Evolutionary conservation across 1,140 invertebrate species (phyloP), one percentile per base, ranked within the genome.

Genomic region (Aphelenchoides avenae): DNA sequence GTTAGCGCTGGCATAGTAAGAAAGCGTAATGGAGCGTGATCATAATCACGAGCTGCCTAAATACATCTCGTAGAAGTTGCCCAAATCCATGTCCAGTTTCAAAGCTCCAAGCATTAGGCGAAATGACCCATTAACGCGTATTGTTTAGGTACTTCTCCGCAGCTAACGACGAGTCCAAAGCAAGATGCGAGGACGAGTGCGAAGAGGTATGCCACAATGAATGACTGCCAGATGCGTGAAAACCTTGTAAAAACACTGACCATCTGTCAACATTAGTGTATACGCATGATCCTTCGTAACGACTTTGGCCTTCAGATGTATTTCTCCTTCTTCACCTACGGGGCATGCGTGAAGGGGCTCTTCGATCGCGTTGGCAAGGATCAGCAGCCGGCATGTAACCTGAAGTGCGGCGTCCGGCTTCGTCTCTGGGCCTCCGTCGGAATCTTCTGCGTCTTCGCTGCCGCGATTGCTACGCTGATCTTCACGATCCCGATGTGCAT

Each of bases 111-210:
- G n/a, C n/a, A n/a, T n/a, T n/a, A n/a, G n/a, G n/a, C n/a, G n/a
- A n/a, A n/a, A n/a, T n/a, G n/a, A n/a, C n/a, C n/a, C n/a, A n/a
- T n/a, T n/a, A n/a, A n/a, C n/a, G n/a, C n/a, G n/a, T n/a, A n/a
- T n/a, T n/a, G n/a, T 71, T 47, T 47, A 70, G 68, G 13, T 71
- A 71, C 40, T 71, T 71, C 60, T 57, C 52, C 15, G 58, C 67
- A 20, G 22, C 57, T 15, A 53, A 58, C 36, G 68, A 71, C 27
- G 70, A 71, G 29, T 73, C 66, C 2, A 75, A 58, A 48, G 39
- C 61, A 15, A 40, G 70, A 29, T 73, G 70, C 52, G 71, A 73
- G 29, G 71, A 73, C 53, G 70, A 73, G 43, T 73, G 70, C 37
- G 70, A 71, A 53, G 69, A 69, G 61, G 68, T 73, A 31, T 36